Evolutionary conservation across 2,888 invertebrate species (phyloP).

Genomic region (Lochmaea crataegi): DNA sequence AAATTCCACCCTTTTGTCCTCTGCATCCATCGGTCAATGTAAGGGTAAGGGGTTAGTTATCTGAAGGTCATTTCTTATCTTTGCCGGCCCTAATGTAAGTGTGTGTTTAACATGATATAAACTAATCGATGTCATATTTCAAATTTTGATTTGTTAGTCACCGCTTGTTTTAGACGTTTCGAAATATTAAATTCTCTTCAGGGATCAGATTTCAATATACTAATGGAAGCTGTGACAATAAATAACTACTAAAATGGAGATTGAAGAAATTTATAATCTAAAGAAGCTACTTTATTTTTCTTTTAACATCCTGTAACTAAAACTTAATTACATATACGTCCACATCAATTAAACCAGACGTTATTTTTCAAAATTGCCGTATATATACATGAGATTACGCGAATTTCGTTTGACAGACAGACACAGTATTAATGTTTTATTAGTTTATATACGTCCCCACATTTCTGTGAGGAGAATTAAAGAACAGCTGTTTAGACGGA

Average conservation of each 20-base stretch:
- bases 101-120: constrained; percentile 56
- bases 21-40: constrained; percentile 21
- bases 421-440: too few species aligned
- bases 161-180: constrained; percentile 49
- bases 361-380: constrained; percentile 38
- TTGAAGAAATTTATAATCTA: too few species aligned
- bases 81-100: constrained; percentile 51
- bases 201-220: constrained; percentile 15
- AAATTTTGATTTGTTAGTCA: constrained; percentile 51
- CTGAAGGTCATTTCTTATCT: constrained; percentile 55
- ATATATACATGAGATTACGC: constrained; percentile 34
- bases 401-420: constrained; percentile 47
- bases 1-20: constrained; percentile 51
- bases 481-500: too few species aligned
- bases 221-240: constrained; percentile 15
- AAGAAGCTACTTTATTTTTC: too few species aligned
- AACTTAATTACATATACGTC: neutral
- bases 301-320: too few species aligned
- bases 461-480: too few species aligned
- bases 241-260: too few species aligned
- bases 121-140: constrained; percentile 53
- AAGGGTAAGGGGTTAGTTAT: constrained; percentile 47
- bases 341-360: constrained; percentile 3
- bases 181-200: constrained; percentile 29
- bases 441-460: too few species aligned